Evolutionary conservation across 2,797 vertebrate genomes (phyloP), one percentile per base, ranked within the genome.

Genomic region (Lacerta agilis): DNA sequence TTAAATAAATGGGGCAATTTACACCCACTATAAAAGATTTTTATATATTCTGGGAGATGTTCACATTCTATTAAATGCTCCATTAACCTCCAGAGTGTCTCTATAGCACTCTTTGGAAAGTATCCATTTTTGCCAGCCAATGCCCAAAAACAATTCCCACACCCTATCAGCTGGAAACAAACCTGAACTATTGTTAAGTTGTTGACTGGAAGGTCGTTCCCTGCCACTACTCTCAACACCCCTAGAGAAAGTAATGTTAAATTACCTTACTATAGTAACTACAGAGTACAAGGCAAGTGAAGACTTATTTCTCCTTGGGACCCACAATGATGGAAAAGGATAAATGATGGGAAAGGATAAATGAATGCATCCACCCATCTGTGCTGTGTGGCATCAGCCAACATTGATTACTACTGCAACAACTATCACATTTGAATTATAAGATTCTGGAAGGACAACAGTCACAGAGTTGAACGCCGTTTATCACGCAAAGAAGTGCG

Each of bases 101-200:
- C 23, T 0, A 13, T 0, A 0, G 0, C 33, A 73, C 69, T 41
- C n/a, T 13, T 29, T 20, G 3, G 71, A 76, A 90, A 81, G 17
- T 64, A 82, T 67, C 73, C 9, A 81, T 69, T 55, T 76, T 55
- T 79, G 0, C 58, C 1, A 83, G 1, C 17, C 6, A 0, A 0
- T 38, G 43, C 55, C 38, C 66, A 58, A 67, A 79, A 5, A 1
- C 23, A 69, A 13, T 41, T n/a, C 78, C 61, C 29, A 58, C 2
- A 9, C 15, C 8, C 41, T 20, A 86, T 5, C 27, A 55, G 43
- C 13, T 82, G 71, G 45, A 67, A 91, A 71, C 43, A 49, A 33
- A 49, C 10, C 75, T 38, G 78, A 23, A 0, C 20, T 73, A 82
- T 7, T 0, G 0, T 33, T 8, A 25, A 11, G 49, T 79, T 61